Conservation (phyloP, 2,797 vertebrate species). For the Micrastur ruficollis region DNA sequence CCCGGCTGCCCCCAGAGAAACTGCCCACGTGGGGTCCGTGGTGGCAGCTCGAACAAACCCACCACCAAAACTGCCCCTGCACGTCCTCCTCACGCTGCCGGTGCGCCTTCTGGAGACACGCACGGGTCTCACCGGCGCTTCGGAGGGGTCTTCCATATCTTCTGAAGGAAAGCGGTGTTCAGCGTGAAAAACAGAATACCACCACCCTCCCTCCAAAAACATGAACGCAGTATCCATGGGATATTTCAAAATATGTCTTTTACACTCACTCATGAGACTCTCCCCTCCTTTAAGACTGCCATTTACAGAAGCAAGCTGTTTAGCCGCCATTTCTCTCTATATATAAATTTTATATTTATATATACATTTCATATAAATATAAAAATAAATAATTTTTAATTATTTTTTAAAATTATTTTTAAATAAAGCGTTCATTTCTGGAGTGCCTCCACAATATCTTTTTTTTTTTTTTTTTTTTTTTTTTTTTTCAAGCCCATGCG, state of each 20-base stretch:
- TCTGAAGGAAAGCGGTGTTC: background rate
- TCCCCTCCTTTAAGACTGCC: background rate
- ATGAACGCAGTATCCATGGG: fast-evolving
- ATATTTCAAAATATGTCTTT: background rate
- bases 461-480: fast-evolving
- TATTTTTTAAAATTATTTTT: background rate
- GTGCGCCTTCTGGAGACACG: fast-evolving
- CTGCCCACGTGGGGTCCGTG: fast-evolving
- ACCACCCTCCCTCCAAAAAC: fast-evolving
- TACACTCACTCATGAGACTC: fast-evolving
- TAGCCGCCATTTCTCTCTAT: background rate
- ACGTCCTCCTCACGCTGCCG: too few species aligned
- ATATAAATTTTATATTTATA: too few species aligned
- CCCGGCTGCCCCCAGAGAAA: background rate
- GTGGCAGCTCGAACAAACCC: background rate
- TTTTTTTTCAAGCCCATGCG: background rate
- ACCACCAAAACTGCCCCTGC: background rate
- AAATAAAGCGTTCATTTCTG: background rate
- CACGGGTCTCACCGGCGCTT: fast-evolving
- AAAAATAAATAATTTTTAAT: too few species aligned
- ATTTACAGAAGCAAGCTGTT: background rate
- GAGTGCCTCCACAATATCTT: fast-evolving
- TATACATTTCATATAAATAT: too few species aligned
- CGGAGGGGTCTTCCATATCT: fast-evolving
- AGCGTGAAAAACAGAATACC: background rate